Evolutionary conservation across 1,140 invertebrate species (phyloP), one percentile per base, ranked within the genome.

Genomic region (Drosophila mauritiana): DNA sequence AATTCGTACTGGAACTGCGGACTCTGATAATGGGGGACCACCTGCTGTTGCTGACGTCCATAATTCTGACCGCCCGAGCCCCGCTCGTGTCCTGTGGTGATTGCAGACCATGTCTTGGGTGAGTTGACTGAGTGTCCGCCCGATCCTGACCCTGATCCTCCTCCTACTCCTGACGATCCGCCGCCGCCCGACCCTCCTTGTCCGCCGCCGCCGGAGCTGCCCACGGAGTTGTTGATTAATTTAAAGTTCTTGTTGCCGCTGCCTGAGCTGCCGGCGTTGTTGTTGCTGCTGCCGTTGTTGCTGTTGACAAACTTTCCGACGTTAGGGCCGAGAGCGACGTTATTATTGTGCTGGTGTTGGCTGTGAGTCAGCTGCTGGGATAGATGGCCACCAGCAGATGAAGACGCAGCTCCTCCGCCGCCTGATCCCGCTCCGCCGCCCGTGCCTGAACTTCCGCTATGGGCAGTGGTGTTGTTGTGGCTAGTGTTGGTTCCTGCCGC

Each of bases 1-100:
- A 97, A 97, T 93, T 97, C 96, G 95, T 96, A 96, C 93, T 96
- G 96, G 93, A 97, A 97, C 92, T 96, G 96, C 69, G 96, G 84
- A 88, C 92, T 92, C 64, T 92, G 92, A 62, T 92, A 92, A 31
- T 92, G 88, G 20, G 91, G 92, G 45, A 91, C 91, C 12, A 91
- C 85, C 64, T 58, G 67, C 75, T 76, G 57, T 45, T 75, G 59
- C 40, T 67, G 58, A 15, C 73, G 46, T 43, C 68, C 68, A 42
- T 57, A 72, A 43, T 73, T 37, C 52, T 56, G 67, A 49, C 69
- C 53, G 27, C 65, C 31, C 53, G 52, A 63, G 20, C 51, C 78
- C n/a, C 80, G 76, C 48, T 92, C 91, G 91, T 92, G 80, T 57
- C 91, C 91, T 53, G 90, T 92, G 56, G 91, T 92, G 54, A 92